These are phyloP conservation scores for Halcyon chelicuti DNA, from an alignment of 2,797 vertebrate genomes.

Conservation along the genomic window DNA sequence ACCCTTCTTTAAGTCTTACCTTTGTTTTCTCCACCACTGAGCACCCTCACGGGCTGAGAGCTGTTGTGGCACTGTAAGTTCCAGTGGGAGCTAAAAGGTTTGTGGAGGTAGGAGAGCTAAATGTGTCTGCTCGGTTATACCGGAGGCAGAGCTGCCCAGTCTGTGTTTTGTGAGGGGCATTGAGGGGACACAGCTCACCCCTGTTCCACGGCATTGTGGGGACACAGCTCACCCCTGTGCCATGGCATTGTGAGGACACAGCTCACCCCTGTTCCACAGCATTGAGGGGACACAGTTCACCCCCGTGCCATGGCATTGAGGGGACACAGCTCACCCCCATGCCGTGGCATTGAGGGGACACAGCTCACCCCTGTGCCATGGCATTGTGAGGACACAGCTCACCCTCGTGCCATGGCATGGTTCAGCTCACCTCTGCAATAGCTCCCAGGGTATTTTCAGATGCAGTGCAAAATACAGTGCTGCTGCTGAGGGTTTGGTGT, in stretches of 20 bases:
- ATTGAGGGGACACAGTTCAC: no score
- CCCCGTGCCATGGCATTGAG: not conserved
- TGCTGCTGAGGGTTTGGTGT: not conserved
- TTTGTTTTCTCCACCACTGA: not conserved
- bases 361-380: not conserved
- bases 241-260: no score
- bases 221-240: no score
- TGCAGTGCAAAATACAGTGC: not conserved
- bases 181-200: no score
- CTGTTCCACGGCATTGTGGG: no score
- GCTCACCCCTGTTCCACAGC: no score
- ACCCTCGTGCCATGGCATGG: no score
- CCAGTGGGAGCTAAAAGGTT: not conserved
- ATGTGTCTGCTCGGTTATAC: not conserved
- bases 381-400: not conserved
- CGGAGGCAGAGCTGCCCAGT: fast-evolving
- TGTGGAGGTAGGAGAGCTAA: not conserved
- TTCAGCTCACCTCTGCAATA: not conserved
- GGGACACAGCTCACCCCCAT: not conserved
- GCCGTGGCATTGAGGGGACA: not conserved
- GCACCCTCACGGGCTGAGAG: not conserved
- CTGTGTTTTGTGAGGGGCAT: not conserved
- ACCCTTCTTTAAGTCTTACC: not conserved
- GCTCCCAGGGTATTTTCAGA: not conserved
- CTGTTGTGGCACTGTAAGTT: not conserved